Evolutionary conservation across 1,140 invertebrate genomes (phyloP), one percentile per base, ranked within the genome.

Genomic region (Papilio xuthus): DNA sequence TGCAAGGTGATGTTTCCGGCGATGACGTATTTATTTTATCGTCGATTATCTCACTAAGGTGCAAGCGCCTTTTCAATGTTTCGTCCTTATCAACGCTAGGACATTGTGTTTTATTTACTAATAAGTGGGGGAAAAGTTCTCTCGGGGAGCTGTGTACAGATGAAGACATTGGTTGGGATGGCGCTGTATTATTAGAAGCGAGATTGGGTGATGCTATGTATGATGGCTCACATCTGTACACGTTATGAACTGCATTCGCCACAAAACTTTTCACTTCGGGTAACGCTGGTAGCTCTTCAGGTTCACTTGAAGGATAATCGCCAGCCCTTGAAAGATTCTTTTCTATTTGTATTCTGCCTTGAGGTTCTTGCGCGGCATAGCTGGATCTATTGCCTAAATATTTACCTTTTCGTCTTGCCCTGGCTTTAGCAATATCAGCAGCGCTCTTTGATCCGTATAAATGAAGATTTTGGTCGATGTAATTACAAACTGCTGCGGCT

Each of bases 401-500:
- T 44, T 80, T 81, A 0, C 78, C 88, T 80, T 83, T 88, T 18
- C 83, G 83, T 26, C 87, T 84, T 8, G 90, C 89, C 80, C 84
- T 86, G 1, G 82, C 82, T 81, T 90, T 92, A 7, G 86, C 85
- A 37, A 89, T 26, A 72, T 86, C 84, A 71, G 82, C 82, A 15
- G 81, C 85, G 69, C 83, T 90, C 63, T 83, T 82, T 12, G 84
- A 87, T 18, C 80, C 80, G 47, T 83, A 78, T n/a, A 87, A 79
- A 60, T 91, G 76, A 3, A 84, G 82, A 81, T 92, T 88, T 78
- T 85, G 80, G 63, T 91, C 88, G 20, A 90, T 89, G 77, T 87
- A 90, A 20, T 83, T 84, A 76, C 88, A 90, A 28, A 90, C 85
- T n/a, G 86, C 87, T 53, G 91, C 88, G 6, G 85, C 86, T 80